phyloP scores from a whole-genome alignment of 2,113 vertebrate genomes.

The Indicator maculatus region DNA sequence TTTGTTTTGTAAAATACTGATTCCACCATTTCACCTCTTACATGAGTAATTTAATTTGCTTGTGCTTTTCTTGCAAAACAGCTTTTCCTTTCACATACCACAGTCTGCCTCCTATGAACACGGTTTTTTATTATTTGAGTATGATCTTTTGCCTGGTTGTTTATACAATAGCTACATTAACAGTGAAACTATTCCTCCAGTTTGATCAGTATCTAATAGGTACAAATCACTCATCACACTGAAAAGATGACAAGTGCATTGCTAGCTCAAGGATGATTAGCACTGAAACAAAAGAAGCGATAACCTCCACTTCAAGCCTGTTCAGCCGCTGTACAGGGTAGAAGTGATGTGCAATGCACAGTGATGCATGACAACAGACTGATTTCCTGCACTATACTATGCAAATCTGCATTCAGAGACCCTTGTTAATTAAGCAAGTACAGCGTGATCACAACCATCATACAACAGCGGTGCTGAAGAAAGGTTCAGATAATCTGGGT shows the following conservation, averaged over 20 bases:
- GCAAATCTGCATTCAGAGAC: background rate
- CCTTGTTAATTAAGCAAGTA: background rate
- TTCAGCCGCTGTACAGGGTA: background rate
- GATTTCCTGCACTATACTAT: fast-evolving
- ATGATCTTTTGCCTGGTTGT: background rate
- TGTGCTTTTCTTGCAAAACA: background rate
- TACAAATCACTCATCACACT: background rate
- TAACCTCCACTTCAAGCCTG: background rate
- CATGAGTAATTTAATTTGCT: background rate
- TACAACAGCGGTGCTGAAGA: fast-evolving
- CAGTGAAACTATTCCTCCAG: background rate
- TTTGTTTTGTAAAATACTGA: background rate
- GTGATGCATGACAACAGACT: fast-evolving
- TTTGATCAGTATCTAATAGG: background rate
- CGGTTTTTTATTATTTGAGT: background rate
- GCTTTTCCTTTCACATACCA: background rate
- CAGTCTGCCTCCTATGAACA: background rate
- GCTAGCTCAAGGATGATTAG: background rate
- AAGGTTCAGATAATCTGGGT: background rate
- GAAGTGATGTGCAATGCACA: background rate
- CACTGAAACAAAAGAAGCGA: background rate
- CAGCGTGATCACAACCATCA: background rate
- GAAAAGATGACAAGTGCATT: background rate
- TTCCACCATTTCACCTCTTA: background rate
- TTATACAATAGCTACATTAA: background rate